Conservation (phyloP, 2,797 vertebrate genomes). For the Hyperoplus immaculatus region DNA sequence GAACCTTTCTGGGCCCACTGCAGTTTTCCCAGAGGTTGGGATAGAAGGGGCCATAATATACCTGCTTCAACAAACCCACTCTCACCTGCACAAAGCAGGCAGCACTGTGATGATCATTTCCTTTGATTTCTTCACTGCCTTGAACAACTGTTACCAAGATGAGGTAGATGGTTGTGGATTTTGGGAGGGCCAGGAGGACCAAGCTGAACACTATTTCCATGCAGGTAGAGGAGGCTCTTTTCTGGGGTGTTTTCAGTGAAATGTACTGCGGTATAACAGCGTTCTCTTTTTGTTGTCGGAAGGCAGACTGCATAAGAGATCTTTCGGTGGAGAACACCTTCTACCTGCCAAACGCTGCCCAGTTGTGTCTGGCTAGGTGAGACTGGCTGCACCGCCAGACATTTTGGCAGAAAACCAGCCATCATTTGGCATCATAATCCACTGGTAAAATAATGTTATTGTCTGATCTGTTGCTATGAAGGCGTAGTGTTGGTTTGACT, state of each 20-base stretch:
- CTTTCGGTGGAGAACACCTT: conserved; percentile 24
- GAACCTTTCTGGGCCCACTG: no score
- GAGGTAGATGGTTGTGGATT: no score
- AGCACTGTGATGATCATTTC: no score
- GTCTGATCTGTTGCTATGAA: background rate
- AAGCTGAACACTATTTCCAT: no score
- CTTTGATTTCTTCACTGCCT: no score
- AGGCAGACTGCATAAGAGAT: background rate
- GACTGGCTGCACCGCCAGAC: conserved; percentile 23
- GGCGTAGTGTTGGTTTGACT: background rate
- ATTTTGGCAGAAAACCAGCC: conserved; percentile 31
- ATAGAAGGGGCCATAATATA: no score
- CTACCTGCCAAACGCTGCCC: conserved; percentile 14
- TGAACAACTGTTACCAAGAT: no score
- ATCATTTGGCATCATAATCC: background rate
- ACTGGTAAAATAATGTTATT: conserved; percentile 4
- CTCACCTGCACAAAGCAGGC: no score
- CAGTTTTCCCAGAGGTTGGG: no score
- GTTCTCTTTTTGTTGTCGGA: conserved; percentile 1
- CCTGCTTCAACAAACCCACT: no score
- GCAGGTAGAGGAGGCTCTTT: no score
- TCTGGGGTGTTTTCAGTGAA: background rate
- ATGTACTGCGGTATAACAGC: background rate
- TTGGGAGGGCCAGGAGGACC: no score
- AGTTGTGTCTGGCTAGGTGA: conserved; percentile 24